Evolutionary conservation across 2,797 vertebrate genomes (phyloP).

Genomic region (Kryptolebias ocellatus): DNA sequence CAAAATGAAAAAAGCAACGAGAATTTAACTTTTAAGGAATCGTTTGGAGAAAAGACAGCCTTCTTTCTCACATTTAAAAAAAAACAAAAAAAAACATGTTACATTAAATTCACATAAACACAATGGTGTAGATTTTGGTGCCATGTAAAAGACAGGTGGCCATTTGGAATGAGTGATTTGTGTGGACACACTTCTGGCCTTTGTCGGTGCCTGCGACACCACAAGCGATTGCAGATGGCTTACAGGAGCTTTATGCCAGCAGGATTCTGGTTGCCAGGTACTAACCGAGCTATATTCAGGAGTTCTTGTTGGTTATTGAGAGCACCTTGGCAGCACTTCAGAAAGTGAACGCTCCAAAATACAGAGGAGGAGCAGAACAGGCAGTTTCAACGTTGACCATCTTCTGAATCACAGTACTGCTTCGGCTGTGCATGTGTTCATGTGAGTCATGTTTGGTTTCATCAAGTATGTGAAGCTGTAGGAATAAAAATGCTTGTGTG

Average conservation of each 20-base stretch:
- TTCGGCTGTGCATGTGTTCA: background rate
- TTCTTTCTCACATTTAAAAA: background rate
- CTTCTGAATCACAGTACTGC: slow-evolving; percentile 8
- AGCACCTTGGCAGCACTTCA: slow-evolving; percentile 63
- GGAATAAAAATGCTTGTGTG: slow-evolving; percentile 4
- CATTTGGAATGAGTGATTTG: slow-evolving; percentile 44
- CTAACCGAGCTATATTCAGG: slow-evolving; percentile 57
- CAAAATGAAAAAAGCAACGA: background rate
- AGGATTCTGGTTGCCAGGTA: slow-evolving; percentile 69
- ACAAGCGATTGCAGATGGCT: slow-evolving; percentile 74
- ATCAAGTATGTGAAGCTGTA: background rate
- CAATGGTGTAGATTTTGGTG: slow-evolving; percentile 17
- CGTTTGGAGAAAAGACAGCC: background rate
- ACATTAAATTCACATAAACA: slow-evolving; percentile 6
- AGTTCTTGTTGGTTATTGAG: slow-evolving; percentile 65
- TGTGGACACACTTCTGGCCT: slow-evolving; percentile 64
- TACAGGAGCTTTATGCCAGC: slow-evolving; percentile 58
- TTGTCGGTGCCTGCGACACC: slow-evolving; percentile 47
- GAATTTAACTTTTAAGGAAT: slow-evolving; percentile 7
- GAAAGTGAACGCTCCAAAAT: slow-evolving; percentile 50
- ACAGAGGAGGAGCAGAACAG: slow-evolving; percentile 34
- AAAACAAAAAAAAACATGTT: background rate
- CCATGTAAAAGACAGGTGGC: slow-evolving; percentile 9
- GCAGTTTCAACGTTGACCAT: slow-evolving; percentile 43
- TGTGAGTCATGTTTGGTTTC: slow-evolving; percentile 3